These are phyloP conservation scores for Tylochromis polylepis DNA, from an alignment of 2,113 vertebrate genomes.

Conservation along the genomic window DNA sequence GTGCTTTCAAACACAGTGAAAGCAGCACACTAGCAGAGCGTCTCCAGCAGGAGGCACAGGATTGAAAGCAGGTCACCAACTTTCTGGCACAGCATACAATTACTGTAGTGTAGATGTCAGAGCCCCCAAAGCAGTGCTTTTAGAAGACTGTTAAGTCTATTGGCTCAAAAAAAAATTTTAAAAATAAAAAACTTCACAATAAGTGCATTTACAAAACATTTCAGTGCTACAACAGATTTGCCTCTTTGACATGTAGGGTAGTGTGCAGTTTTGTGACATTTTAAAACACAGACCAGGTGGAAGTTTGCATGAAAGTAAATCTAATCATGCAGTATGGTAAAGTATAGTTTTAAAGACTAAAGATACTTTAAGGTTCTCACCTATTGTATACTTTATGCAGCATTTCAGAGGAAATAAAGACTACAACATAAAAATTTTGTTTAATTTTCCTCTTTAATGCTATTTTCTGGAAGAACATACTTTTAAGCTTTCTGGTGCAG, in stretches of 20 bases:
- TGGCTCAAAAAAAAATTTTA: not conserved
- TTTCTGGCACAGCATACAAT: not conserved
- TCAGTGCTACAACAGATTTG: not conserved
- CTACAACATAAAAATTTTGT: not conserved
- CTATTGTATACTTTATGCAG: not conserved
- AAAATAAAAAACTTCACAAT: not conserved
- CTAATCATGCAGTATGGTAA: not conserved
- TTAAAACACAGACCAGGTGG: not conserved
- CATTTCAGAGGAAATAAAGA: too few relatives aligned
- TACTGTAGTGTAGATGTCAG: not conserved
- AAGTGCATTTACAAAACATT: accelerated
- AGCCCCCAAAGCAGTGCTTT: not conserved
- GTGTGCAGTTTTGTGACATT: not conserved
- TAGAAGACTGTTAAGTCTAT: not conserved
- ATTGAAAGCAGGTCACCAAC: not conserved
- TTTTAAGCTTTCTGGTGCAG: not conserved
- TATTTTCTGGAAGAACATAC: not conserved
- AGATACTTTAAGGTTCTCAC: not conserved
- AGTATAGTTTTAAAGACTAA: not conserved
- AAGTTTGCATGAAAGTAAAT: not conserved
- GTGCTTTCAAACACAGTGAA: not conserved
- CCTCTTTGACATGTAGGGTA: too few relatives aligned
- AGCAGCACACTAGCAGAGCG: not conserved
- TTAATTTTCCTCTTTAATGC: not conserved
- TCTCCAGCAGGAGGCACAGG: not conserved